These are phyloP conservation scores for Fulica atra DNA, from an alignment of 2,113 vertebrate genomes.

Conservation along the genomic window DNA sequence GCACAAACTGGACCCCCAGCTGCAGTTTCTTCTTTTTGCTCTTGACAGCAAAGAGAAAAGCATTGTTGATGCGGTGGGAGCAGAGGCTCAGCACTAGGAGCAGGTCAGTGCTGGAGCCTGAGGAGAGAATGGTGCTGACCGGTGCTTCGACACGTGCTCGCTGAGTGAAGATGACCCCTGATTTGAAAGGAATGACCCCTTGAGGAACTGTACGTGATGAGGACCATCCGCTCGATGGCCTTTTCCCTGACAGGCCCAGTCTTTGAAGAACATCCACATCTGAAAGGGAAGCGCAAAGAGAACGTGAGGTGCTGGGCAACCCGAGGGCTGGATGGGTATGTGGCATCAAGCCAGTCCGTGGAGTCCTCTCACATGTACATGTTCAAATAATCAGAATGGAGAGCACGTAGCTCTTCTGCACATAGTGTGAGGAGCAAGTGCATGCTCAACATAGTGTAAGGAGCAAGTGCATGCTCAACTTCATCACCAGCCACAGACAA, in stretches of 20 bases:
- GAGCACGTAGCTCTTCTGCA: neutral
- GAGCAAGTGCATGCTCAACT: neutral
- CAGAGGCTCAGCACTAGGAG: constrained; percentile 90
- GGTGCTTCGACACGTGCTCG: constrained; percentile 84
- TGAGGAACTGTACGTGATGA: constrained; percentile 71
- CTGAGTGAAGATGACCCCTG: constrained; percentile 92
- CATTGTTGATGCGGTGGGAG: constrained; percentile 91
- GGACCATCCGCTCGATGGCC: constrained; percentile 53
- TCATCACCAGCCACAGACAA: neutral
- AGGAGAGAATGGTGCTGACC: constrained; percentile 77
- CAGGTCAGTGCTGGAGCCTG: constrained; percentile 77
- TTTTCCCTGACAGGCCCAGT: constrained; percentile 87
- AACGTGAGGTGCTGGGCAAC: neutral
- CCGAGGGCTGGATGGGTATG: neutral
- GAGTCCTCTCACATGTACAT: neutral
- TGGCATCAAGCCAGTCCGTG: neutral
- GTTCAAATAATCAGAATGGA: neutral
- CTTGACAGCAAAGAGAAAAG: constrained; percentile 89
- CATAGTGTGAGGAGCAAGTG: neutral
- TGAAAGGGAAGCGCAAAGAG: constrained; percentile 58
- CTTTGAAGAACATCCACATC: constrained; percentile 94
- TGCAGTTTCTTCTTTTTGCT: constrained; percentile 89
- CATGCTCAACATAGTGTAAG: neutral
- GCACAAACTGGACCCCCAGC: constrained; percentile 90
- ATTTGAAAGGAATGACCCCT: constrained; percentile 90